Evolutionary conservation across 1,140 invertebrate genomes (phyloP).

Genomic region (Polypedilum pembai): DNA sequence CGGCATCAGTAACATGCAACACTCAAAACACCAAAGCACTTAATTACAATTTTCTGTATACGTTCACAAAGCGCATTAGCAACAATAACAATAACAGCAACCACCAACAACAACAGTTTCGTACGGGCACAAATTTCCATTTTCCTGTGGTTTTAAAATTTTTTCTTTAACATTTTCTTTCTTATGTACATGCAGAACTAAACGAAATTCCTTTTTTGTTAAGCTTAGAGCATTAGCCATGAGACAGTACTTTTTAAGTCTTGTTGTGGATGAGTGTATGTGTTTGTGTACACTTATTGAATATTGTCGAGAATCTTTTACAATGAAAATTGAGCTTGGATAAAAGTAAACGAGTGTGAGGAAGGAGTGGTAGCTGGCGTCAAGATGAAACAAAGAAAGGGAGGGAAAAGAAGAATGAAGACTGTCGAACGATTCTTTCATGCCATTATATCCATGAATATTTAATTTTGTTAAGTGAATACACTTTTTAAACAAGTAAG

Average conservation of each 20-base stretch:
- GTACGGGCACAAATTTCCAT: background rate
- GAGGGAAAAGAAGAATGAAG: background rate
- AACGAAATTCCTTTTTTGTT: no score
- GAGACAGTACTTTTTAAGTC: no score
- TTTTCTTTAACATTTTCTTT: background rate
- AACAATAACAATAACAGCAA: background rate
- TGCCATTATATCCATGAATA: constrained; percentile 12
- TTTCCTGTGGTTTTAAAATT: constrained; percentile 14
- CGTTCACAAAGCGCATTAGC: background rate
- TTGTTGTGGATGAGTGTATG: no score
- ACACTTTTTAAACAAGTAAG: background rate
- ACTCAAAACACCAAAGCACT: constrained; percentile 22
- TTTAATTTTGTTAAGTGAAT: constrained; percentile 19
- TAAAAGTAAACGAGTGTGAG: no score
- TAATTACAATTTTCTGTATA: constrained; percentile 18
- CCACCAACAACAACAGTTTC: background rate
- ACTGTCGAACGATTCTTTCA: constrained; percentile 2
- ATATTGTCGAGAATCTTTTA: no score
- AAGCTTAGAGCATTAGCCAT: no score
- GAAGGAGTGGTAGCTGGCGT: background rate
- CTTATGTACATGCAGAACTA: background rate
- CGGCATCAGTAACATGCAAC: constrained; percentile 5
- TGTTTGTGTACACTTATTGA: no score
- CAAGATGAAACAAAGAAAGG: background rate
- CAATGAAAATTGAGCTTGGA: no score